Evolutionary conservation across 2,888 invertebrate genomes (phyloP), one percentile per base, ranked within the genome.

Genomic region (Macrosiphum euphorbiae): DNA sequence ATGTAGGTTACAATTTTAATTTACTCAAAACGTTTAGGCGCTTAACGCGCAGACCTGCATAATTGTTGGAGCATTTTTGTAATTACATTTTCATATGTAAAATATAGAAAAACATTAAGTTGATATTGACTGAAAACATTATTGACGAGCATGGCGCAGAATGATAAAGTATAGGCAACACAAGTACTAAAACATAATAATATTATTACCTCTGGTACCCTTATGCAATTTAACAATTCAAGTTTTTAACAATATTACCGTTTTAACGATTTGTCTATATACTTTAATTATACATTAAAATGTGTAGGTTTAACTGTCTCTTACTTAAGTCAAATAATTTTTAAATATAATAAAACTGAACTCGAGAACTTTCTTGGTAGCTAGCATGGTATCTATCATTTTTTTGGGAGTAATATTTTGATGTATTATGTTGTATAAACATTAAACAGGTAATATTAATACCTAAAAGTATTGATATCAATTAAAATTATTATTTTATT

Each of bases 11-110:
- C 28, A 78, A 26, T n/a, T 88, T 52, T 88, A 52, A 88, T 52
- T 88, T 88, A 88, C 88, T 88, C 88, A 8, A 88, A 88, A 52
- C 35, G 35, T 52, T 52, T n/a, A 44, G 44, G 47, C 44, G 28
- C n/a, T 86, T 50, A 50, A 86, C 28, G 78, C 8, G 35, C 78
- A 35, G 20, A 78, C 20, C 78, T 78, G 78, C 20, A 78, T 78
- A 78, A 78, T 28, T 78, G 20, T 78, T 78, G 35, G 16, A 41
- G 20, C 35, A 20, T 35, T 78, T 78, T 78, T 35, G 78, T 78
- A 35, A 78, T 78, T 20, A 78, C 8, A 78, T 24, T 78, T 78
- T 78, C 35, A 35, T 20, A 78, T 35, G 35, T 28, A 35, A 78
- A 78, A 78, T 35, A 78, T 35, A 78, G 35, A 24, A 78, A 35